Evolutionary conservation across 2,797 vertebrate genomes (phyloP).

Genomic region (Percopsis omiscomaycus): DNA sequence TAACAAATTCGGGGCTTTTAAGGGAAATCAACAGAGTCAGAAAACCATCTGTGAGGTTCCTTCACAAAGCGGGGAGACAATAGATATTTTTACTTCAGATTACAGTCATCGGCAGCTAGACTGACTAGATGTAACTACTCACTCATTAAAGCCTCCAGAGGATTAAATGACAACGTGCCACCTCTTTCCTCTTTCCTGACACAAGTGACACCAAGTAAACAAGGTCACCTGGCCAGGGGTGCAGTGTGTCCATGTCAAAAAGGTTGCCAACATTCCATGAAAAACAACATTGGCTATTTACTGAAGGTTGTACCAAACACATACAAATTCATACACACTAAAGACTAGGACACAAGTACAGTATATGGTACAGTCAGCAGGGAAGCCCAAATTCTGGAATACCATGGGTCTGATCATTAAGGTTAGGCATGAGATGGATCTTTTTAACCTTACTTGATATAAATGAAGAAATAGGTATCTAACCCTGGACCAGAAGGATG

Average conservation of each 20-base stretch:
- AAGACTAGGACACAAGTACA: too few species aligned
- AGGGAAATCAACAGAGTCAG: slow-evolving; percentile 60
- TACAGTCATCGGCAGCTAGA: slow-evolving; percentile 38
- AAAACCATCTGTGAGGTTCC: slow-evolving; percentile 46
- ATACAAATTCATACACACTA: too few species aligned
- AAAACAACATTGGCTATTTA: not conserved
- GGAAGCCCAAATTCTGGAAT: too few species aligned
- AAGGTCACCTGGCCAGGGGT: slow-evolving; percentile 22
- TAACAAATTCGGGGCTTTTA: slow-evolving; percentile 71
- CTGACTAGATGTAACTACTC: slow-evolving; percentile 60
- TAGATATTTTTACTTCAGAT: slow-evolving; percentile 59
- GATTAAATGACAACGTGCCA: not conserved
- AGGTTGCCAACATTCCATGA: slow-evolving; percentile 7
- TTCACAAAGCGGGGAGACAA: slow-evolving; percentile 56
- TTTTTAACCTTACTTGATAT: slow-evolving; percentile 24
- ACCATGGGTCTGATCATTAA: too few species aligned
- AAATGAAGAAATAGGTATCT: slow-evolving; percentile 9
- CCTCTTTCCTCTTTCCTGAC: not conserved
- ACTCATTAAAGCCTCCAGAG: slow-evolving; percentile 36
- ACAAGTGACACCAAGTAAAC: slow-evolving; percentile 44
- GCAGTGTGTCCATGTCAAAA: slow-evolving; percentile 13
- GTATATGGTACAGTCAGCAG: too few species aligned
- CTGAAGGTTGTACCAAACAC: too few species aligned
- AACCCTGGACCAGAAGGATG: slow-evolving; percentile 60
- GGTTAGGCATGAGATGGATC: too few species aligned